phyloP scores from a whole-genome alignment of 2,888 invertebrate species.

The Vesta saturnalis region DNA sequence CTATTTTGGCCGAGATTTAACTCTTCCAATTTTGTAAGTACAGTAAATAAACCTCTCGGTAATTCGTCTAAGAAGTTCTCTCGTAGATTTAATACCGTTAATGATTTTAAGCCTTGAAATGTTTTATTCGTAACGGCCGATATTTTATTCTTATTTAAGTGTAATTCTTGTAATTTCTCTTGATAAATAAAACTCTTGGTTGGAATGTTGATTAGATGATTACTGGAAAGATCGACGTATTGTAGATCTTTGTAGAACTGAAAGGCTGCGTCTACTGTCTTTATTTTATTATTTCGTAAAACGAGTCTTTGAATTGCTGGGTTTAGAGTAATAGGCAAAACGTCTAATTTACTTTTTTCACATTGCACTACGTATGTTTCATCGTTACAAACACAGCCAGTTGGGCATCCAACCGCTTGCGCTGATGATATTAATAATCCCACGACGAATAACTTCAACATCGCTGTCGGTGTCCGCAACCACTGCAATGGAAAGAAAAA shows the following conservation, averaged over 20 bases:
- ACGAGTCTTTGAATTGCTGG: conserved; percentile 88
- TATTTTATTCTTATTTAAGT: conserved; percentile 86
- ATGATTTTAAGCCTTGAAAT: conserved; percentile 78
- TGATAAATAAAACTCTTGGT: conserved; percentile 82
- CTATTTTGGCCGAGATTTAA: conserved; percentile 87
- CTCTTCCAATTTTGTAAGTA: conserved; percentile 81
- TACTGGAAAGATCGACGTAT: conserved; percentile 85
- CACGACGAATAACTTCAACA: conserved; percentile 47
- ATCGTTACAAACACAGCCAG: conserved; percentile 88
- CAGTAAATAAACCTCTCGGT: conserved; percentile 77
- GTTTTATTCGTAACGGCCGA: conserved; percentile 82
- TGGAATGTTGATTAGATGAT: conserved; percentile 85
- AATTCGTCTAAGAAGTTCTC: conserved; percentile 85
- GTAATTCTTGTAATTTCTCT: conserved; percentile 82
- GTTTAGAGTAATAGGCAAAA: conserved; percentile 90
- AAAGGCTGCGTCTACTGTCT: conserved; percentile 88
- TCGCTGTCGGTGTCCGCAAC: conserved; percentile 44
- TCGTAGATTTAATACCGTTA: conserved; percentile 83
- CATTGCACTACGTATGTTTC: conserved; percentile 88
- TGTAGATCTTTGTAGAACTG: conserved; percentile 89
- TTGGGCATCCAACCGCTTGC: conserved; percentile 80
- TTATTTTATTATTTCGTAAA: conserved; percentile 86
- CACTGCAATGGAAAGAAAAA: conserved; percentile 52
- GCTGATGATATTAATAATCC: conserved; percentile 56
- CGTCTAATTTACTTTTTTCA: conserved; percentile 86